Conservation (phyloP, 2,888 invertebrate genomes). For the Mylabris sibirica region DNA sequence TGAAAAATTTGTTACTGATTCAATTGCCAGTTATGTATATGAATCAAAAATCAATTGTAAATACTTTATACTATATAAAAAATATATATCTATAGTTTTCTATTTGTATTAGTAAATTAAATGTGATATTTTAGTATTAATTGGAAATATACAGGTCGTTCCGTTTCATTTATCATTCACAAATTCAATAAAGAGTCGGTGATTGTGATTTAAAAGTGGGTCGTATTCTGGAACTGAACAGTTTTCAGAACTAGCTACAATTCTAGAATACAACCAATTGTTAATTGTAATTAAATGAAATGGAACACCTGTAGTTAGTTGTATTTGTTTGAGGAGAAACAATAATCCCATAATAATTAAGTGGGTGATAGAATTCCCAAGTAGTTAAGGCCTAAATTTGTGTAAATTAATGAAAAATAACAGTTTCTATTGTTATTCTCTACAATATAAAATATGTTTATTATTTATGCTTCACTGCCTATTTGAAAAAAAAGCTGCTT, state of each 20-base stretch:
- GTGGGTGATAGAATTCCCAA: constrained; percentile 25
- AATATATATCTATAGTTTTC: constrained; percentile 23
- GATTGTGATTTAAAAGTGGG: too few species aligned
- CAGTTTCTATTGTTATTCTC: neutral
- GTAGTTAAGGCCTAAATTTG: constrained; percentile 33
- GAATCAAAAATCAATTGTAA: neutral
- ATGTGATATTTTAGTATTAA: constrained; percentile 26
- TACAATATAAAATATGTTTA: neutral
- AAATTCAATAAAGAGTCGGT: too few species aligned
- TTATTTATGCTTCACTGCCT: constrained; percentile 23
- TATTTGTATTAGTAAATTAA: constrained; percentile 27
- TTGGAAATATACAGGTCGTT: neutral
- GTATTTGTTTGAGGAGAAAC: too few species aligned
- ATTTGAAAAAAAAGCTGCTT: constrained; percentile 14
- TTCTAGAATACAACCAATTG: too few species aligned
- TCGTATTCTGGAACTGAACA: too few species aligned
- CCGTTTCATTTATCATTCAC: too few species aligned
- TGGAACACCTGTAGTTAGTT: too few species aligned
- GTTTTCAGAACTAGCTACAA: too few species aligned
- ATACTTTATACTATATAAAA: neutral
- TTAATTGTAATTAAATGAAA: too few species aligned
- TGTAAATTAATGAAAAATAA: constrained; percentile 12
- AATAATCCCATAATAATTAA: constrained; percentile 13
- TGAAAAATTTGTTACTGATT: too few species aligned
- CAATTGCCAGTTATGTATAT: too few species aligned